A percentile compares a stretch with the other conserved stretches of the same genome.
Evolutionary conservation across 2,888 invertebrate species (phyloP).

Genomic region (Hydraecia micacea): DNA sequence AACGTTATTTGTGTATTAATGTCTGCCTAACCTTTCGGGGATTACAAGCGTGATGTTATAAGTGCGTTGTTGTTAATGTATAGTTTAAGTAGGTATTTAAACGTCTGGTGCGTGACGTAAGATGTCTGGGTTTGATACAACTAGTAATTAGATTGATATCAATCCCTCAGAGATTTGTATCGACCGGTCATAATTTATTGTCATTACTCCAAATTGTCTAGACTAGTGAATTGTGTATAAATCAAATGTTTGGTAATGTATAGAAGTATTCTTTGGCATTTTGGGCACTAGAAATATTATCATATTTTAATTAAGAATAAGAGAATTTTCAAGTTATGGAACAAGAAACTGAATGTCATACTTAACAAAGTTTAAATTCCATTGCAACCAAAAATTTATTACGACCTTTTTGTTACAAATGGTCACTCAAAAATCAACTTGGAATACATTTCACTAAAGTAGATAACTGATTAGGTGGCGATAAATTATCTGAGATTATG

Average conservation of each 20-base stretch:
- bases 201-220: slow-evolving; percentile 5
- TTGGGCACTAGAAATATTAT: background rate
- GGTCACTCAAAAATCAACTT: background rate
- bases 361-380: background rate
- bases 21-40: background rate
- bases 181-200: background rate
- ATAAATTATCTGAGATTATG: background rate
- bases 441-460: background rate
- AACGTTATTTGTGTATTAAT: background rate
- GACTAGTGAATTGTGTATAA: background rate
- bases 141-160: slow-evolving; percentile 25
- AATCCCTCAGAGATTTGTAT: slow-evolving; percentile 12
- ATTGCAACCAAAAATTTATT: background rate
- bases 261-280: background rate
- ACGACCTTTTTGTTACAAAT: background rate
- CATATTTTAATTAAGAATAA: background rate
- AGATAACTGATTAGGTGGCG: background rate
- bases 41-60: background rate
- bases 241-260: background rate
- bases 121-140: slow-evolving; percentile 32
- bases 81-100: background rate
- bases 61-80: background rate
- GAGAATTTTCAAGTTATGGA: background rate
- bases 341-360: background rate
- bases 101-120: background rate